Percentiles rank a stretch among this genome's conserved stretches.
Conservation (phyloP, 2,888 invertebrate genomes). For the Arrhopalites spinosus region DNA sequence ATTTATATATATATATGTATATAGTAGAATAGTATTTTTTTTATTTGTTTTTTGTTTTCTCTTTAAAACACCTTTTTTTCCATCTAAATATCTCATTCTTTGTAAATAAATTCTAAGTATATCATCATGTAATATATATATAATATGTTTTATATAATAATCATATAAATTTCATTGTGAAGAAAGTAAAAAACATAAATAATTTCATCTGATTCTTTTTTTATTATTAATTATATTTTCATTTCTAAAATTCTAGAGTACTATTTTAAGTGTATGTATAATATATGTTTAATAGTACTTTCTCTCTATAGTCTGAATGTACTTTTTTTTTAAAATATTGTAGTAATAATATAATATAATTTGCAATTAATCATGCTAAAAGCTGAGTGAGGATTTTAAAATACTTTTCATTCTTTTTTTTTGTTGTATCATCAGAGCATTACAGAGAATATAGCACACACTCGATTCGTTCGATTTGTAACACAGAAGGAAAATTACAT, state of each 20-base stretch:
- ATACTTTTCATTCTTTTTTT: neutral
- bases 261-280: conserved; percentile 3
- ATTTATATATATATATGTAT: neutral
- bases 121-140: no score
- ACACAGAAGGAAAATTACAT: conserved; percentile 28
- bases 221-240: conserved; percentile 2
- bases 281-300: neutral
- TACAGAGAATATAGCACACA: conserved; percentile 36
- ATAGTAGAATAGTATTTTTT: no score
- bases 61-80: neutral
- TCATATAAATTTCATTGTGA: conserved; percentile 11
- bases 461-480: conserved; percentile 38
- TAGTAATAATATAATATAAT: conserved; percentile 9
- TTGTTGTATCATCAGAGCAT: conserved; percentile 6
- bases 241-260: neutral
- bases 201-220: conserved; percentile 23
- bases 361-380: conserved; percentile 20
- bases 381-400: conserved; percentile 11
- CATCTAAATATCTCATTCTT: neutral
- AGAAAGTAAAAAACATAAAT: conserved; percentile 21
- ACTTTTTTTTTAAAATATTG: neutral
- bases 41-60: conserved; percentile 9
- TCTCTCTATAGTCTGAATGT: conserved; percentile 9
- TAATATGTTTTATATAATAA: neutral
- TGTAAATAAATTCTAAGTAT: neutral